Percentiles rank a stretch among this genome's conserved stretches.
These are phyloP conservation scores for Melanogrammus aeglefinus DNA, from an alignment of 2,797 vertebrate species.

Conservation along the genomic window DNA sequence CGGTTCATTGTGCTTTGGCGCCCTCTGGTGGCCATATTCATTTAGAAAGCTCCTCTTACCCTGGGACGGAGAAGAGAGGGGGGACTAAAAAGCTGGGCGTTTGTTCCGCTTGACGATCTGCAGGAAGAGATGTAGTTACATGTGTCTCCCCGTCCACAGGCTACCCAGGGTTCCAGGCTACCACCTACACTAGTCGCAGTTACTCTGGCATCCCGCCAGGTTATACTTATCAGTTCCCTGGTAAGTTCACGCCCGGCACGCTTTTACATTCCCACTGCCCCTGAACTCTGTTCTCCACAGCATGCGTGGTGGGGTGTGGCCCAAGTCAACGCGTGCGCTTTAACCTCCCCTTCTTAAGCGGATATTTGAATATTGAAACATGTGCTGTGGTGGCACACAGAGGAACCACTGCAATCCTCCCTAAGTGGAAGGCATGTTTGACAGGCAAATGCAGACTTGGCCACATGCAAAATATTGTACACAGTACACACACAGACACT, in stretches of 20 bases:
- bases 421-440: neutral
- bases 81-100: neutral
- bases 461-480: neutral
- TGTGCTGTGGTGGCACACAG: neutral
- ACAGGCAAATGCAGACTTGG: neutral
- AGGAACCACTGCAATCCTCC: neutral
- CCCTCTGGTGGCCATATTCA: slow-evolving; percentile 53
- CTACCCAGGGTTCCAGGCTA: slow-evolving; percentile 91
- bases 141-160: slow-evolving; percentile 60
- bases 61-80: neutral
- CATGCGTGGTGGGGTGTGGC: neutral
- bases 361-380: neutral
- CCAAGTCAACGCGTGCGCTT: neutral
- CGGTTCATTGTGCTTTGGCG: slow-evolving; percentile 29
- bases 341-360: neutral
- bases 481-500: neutral
- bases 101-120: neutral
- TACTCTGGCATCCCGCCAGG: slow-evolving; percentile 91
- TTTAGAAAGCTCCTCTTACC: neutral
- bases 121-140: neutral
- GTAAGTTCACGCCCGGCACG: slow-evolving; percentile 59
- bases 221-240: slow-evolving; percentile 93
- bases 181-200: slow-evolving; percentile 91
- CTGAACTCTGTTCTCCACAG: neutral
- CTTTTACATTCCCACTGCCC: neutral